phyloP scores from a whole-genome alignment of 2,113 vertebrate genomes.

The Saimiri boliviensis region DNA sequence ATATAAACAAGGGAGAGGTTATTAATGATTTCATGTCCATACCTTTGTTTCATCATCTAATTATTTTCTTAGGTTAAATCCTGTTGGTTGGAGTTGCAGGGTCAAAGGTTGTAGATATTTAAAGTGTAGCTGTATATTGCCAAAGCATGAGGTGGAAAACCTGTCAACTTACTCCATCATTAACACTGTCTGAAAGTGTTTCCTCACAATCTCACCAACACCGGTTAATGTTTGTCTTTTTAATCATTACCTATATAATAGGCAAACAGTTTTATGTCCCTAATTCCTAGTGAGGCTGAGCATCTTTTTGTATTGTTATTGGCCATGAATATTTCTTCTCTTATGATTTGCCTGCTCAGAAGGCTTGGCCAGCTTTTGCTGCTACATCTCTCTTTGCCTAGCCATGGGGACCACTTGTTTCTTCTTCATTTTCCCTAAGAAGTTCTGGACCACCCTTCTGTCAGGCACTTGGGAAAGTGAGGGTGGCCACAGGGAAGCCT shows the following conservation, averaged over 20 bases:
- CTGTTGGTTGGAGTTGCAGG: not conserved
- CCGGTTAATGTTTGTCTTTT: not conserved
- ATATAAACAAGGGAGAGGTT: not conserved
- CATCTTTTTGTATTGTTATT: not conserved
- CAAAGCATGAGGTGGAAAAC: not conserved
- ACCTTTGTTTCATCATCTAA: slow-evolving; percentile 1
- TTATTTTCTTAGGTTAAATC: slow-evolving; percentile 28
- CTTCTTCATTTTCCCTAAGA: not conserved
- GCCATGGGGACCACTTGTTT: not conserved
- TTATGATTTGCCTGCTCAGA: not conserved
- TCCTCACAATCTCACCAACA: not conserved
- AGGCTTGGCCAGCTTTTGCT: not conserved
- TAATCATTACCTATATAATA: not conserved
- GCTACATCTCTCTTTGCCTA: not conserved
- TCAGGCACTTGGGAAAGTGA: not conserved
- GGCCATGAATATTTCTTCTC: not conserved
- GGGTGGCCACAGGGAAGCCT: not conserved
- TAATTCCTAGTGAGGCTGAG: not conserved
- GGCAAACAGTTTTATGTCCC: not conserved
- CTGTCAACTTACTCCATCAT: not conserved
- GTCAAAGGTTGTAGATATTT: not conserved
- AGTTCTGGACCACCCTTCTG: not conserved
- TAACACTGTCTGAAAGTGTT: not conserved
- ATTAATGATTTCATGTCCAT: not conserved
- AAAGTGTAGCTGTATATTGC: not conserved